Evolutionary conservation across 2,113 vertebrate species (phyloP).

Genomic region (Gila orcuttii): DNA sequence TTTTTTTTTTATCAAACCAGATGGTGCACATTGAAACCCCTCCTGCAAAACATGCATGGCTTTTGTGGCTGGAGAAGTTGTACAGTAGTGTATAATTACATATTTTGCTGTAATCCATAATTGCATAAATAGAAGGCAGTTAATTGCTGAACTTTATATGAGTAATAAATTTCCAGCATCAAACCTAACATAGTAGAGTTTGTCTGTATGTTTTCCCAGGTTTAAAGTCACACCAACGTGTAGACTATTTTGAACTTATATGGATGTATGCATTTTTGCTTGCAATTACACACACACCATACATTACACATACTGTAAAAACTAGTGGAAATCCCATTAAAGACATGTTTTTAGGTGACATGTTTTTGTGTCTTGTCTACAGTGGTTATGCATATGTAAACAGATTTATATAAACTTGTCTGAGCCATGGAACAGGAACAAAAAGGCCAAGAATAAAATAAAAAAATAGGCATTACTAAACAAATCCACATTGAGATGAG

Average conservation of each 20-base stretch:
- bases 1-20: neutral
- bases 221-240: neutral
- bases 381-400: neutral
- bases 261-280: neutral
- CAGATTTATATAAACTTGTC: neutral
- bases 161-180: constrained; percentile 14
- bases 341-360: neutral
- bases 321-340: neutral
- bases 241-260: neutral
- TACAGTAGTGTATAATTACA: constrained; percentile 9
- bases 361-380: neutral
- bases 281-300: neutral
- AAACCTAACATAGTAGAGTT: neutral
- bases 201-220: neutral
- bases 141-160: neutral
- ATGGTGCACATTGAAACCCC: constrained; percentile 2
- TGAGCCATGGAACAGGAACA: neutral
- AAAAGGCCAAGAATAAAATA: neutral
- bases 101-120: constrained; percentile 18
- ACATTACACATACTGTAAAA: too few relatives aligned
- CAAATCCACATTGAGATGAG: neutral
- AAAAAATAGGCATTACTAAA: constrained; percentile 10
- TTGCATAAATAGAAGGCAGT: constrained; percentile 18
- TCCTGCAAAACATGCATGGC: neutral
- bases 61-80: constrained; percentile 11